Evolutionary conservation across 2,113 vertebrate species (phyloP).

Genomic region (Calidris pugnax): DNA sequence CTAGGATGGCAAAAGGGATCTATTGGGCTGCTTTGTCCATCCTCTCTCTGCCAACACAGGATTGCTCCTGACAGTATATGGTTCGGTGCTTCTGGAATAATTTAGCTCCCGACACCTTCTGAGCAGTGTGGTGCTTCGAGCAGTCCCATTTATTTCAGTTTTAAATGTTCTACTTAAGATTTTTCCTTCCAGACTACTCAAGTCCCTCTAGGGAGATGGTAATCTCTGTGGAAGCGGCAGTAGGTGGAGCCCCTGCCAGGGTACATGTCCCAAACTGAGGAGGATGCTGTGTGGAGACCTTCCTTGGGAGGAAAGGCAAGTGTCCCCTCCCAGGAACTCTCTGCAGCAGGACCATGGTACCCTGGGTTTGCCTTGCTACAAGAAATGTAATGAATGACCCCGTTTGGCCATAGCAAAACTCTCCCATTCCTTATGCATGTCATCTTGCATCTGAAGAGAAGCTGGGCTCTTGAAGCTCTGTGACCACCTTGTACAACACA

Average conservation of each 20-base stretch:
- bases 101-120: not conserved
- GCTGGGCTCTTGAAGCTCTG: not conserved
- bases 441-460: not conserved
- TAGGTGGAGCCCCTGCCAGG: not conserved
- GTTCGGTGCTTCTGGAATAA: not conserved
- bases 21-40: not conserved
- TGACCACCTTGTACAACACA: not conserved
- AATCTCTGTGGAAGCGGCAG: not conserved
- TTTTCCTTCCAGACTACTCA: not conserved
- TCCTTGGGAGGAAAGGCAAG: not conserved
- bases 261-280: rapidly evolving
- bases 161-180: not conserved
- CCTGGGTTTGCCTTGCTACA: not conserved
- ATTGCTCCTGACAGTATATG: constrained; percentile 33
- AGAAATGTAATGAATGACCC: not conserved
- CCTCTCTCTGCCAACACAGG: not conserved
- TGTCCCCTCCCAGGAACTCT: not conserved
- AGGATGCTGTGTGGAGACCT: not conserved
- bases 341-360: not conserved
- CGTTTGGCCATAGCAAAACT: not conserved
- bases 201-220: not conserved
- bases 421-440: not conserved
- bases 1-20: not conserved
- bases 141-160: not conserved
- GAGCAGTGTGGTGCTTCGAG: not conserved